Percentiles rank a stretch among this genome's conserved stretches.
Conservation (phyloP, 2,888 invertebrate species). For the Eilema depressum region DNA sequence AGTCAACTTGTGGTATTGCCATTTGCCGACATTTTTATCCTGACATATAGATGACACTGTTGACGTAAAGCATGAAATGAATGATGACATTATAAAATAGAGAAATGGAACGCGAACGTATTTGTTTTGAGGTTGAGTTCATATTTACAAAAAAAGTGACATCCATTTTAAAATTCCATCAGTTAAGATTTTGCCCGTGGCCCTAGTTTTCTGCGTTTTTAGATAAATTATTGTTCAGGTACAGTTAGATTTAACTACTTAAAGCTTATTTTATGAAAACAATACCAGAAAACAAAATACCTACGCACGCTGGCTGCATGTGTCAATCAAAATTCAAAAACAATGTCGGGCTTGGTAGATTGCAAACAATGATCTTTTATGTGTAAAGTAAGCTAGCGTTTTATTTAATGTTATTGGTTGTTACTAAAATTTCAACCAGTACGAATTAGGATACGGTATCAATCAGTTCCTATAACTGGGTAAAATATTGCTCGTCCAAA, state of each 20-base stretch:
- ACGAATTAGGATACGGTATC: background rate
- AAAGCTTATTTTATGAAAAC: background rate
- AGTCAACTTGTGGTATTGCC: background rate
- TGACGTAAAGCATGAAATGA: conserved; percentile 3
- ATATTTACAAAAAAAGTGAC: conserved; percentile 38
- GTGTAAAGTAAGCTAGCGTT: background rate
- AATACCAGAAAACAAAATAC: conserved; percentile 13
- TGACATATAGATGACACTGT: background rate
- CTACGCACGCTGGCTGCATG: conserved; percentile 6
- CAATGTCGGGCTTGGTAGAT: background rate
- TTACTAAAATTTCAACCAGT: background rate
- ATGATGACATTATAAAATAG: conserved; percentile 6
- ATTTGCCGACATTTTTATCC: background rate
- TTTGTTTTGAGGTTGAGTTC: conserved; percentile 32
- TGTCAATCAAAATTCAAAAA: conserved; percentile 23
- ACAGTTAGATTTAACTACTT: conserved; percentile 30
- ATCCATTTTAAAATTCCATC: conserved; percentile 32
- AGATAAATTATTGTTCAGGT: conserved; percentile 42
- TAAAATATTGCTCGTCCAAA: background rate
- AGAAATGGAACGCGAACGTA: conserved; percentile 20
- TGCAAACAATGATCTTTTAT: background rate
- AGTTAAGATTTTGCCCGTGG: background rate
- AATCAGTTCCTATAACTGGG: background rate
- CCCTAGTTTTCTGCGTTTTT: conserved; percentile 29
- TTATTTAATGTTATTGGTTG: conserved; percentile 14